Base-by-base conservation (phyloP, 2,888 invertebrate species). In the Gnatocerus cornutus region DNA sequence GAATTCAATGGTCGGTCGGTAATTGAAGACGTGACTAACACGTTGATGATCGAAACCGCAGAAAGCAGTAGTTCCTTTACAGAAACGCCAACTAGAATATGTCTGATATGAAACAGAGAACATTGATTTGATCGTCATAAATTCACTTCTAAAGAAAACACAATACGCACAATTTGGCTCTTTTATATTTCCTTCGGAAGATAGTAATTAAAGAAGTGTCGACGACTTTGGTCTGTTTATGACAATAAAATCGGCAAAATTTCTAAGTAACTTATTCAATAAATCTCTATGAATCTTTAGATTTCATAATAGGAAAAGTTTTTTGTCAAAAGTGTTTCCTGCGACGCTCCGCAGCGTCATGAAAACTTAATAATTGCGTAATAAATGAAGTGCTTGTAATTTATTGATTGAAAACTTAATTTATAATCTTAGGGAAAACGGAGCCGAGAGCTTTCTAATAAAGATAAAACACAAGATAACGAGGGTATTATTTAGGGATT, bases 291-390 rank as follows among this genome's bases (percentile, higher is more conserved):
- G 62, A 69, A 68, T 69, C 55, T 61, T 66, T 68, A 63, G 41
- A 71, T 58, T 48, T 73, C 64, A 71, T 73, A 71, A 71, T 59
- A 66, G 69, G 55, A 64, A 64, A 69, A 68, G 50, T 70, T 71
- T 71, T 73, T 73, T 71, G 72, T 71, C 58, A 59, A 68, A 59
- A 29, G 71, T 58, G 50, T 64, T 67, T 63, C 69, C 53, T 67
- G 53, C 73, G 69, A 68, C 70, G 69, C 70, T 71, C 62, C 64
- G 68, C 58, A 70, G 69, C 68, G 72, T 73, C 71, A 73, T 69
- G 73, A 73, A 76, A 75, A 75, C 76, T 76, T 74, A 74, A 74
- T 75, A 76, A 76, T 76, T 76, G 71, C 70, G 71, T 76, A 73
- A 75, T 75, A 75, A 76, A 76, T 75, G 73, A 76, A 73, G 71